These are phyloP conservation scores for Scolanthus callimorphus DNA, from an alignment of 92 coral and sea anemone species.

Conservation along the genomic window DNA sequence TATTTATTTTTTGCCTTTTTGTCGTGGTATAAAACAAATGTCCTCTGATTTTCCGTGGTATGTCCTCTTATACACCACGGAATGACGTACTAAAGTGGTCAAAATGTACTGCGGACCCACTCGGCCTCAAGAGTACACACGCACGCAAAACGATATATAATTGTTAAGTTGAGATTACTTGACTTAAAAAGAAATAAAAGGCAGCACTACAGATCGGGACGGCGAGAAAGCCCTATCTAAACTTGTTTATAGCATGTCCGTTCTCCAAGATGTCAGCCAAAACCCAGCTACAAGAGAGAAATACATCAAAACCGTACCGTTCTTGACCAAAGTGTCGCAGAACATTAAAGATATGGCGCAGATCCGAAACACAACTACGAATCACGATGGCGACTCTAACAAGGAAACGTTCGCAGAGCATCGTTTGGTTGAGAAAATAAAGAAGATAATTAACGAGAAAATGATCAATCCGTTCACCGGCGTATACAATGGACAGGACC, in stretches of 20 bases:
- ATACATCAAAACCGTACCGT: constrained; percentile 28
- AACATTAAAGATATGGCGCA: constrained; percentile 20
- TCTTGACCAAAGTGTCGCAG: constrained; percentile 9
- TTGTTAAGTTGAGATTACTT: too few relatives aligned
- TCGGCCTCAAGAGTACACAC: too few relatives aligned
- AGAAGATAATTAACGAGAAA: constrained; percentile 18
- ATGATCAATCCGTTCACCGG: constrained; percentile 26
- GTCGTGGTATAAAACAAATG: too few relatives aligned
- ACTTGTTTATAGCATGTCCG: not conserved
- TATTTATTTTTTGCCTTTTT: too few relatives aligned
- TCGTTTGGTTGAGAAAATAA: constrained; percentile 12
- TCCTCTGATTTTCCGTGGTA: too few relatives aligned
- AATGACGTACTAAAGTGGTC: too few relatives aligned
- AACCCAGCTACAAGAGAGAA: constrained; percentile 25
- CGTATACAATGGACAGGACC: constrained; percentile 10
- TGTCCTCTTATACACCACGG: too few relatives aligned
- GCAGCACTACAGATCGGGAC: not conserved
- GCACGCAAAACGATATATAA: too few relatives aligned
- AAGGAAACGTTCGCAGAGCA: constrained; percentile 15
- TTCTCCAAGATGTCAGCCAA: constrained; percentile 16
- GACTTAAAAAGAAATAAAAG: too few relatives aligned
- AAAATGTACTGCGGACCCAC: too few relatives aligned
- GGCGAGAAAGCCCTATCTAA: not conserved
- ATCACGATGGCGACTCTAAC: constrained; percentile 18
- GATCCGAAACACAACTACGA: constrained; percentile 12